Conservation (phyloP, 2,888 invertebrate genomes). For the Hymenopus coronatus region DNA sequence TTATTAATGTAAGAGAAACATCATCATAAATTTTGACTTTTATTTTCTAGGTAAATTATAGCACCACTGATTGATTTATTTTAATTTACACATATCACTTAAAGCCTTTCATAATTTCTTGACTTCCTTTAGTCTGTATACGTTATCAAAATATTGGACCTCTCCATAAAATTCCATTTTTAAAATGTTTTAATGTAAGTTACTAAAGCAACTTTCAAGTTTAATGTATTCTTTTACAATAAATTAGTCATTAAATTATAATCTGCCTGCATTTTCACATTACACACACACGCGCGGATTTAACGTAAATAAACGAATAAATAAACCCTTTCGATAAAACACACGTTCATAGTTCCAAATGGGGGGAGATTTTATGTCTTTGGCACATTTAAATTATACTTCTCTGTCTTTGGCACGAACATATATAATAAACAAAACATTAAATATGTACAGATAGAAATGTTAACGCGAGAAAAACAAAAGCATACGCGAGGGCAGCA, state of each 20-base stretch:
- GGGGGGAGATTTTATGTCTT: not conserved
- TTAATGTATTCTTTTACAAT: not conserved
- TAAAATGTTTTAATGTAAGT: not conserved
- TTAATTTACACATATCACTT: too few species aligned
- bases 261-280: not conserved
- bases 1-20: not conserved
- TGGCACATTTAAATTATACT: not conserved
- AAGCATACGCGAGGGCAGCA: not conserved
- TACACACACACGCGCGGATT: not conserved
- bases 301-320: not conserved
- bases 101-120: not conserved
- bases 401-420: not conserved
- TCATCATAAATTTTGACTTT: not conserved
- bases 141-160: not conserved
- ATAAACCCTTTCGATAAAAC: not conserved
- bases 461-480: not conserved
- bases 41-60: not conserved
- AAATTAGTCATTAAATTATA: not conserved
- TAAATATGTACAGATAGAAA: not conserved
- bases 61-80: too few species aligned
- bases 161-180: not conserved
- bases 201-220: not conserved
- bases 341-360: not conserved
- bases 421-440: not conserved
- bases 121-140: not conserved